These are phyloP conservation scores for Schizothorax lantsangensis DNA, from an alignment of 2,797 vertebrate species.

Conservation along the genomic window DNA sequence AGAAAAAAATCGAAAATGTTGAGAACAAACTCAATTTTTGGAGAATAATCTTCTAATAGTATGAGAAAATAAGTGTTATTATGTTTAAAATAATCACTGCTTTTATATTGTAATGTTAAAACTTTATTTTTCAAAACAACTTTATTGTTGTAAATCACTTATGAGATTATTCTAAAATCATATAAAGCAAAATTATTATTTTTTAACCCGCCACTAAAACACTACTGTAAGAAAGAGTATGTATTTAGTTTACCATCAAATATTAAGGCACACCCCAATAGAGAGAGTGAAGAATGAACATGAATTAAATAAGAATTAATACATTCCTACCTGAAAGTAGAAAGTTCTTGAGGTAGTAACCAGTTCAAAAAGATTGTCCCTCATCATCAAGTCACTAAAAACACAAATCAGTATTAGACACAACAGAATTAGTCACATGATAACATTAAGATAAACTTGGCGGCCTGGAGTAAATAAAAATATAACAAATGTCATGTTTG, in stretches of 20 bases:
- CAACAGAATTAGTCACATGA: neutral
- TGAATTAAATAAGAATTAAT: neutral
- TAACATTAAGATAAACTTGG: constrained; percentile 9
- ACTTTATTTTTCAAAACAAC: neutral
- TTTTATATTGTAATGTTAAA: neutral
- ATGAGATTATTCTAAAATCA: neutral
- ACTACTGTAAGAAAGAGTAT: neutral
- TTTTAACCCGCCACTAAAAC: neutral
- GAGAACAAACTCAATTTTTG: no score
- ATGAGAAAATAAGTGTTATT: neutral
- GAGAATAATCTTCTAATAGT: no score
- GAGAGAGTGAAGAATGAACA: neutral
- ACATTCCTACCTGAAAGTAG: constrained; percentile 88
- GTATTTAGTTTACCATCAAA: neutral
- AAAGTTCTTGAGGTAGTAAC: constrained; percentile 94
- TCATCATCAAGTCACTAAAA: constrained; percentile 93
- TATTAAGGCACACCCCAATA: neutral
- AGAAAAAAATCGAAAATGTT: no score
- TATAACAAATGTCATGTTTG: neutral
- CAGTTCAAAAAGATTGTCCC: constrained; percentile 97
- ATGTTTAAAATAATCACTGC: neutral
- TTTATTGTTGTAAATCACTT: neutral
- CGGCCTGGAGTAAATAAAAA: neutral
- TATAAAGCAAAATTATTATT: neutral
- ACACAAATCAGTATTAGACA: neutral